Conservation (phyloP, 2,888 invertebrate genomes). For the Leptinotarsa juncta region DNA sequence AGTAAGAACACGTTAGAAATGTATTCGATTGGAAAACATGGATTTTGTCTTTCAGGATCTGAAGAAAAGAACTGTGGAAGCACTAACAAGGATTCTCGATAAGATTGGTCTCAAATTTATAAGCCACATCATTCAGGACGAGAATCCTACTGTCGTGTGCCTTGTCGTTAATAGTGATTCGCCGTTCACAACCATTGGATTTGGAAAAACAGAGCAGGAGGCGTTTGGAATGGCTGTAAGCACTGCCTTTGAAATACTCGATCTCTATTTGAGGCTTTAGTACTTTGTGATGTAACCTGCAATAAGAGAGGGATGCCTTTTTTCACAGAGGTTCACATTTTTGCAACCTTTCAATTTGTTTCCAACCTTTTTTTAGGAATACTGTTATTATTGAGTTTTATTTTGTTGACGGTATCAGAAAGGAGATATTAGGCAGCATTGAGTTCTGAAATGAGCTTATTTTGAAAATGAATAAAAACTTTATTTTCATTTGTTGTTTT, state of each 20-base stretch:
- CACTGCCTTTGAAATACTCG: conserved; percentile 45
- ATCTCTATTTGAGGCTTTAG: conserved; percentile 42
- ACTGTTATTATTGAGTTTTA: not conserved
- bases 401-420: not conserved
- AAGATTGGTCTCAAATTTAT: conserved; percentile 51
- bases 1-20: conserved; percentile 43
- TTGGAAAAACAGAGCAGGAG: conserved; percentile 37
- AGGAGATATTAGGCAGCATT: not conserved
- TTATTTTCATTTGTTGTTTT: no score
- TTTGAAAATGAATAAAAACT: not conserved
- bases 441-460: not conserved
- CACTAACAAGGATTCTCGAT: conserved; percentile 49
- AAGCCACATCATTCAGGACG: conserved; percentile 47
- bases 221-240: conserved; percentile 44
- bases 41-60: conserved; percentile 52
- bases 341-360: not conserved
- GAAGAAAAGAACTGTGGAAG: conserved; percentile 45
- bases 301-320: not conserved
- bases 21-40: not conserved
- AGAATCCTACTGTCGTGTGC: conserved; percentile 44
- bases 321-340: not conserved
- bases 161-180: conserved; percentile 54
- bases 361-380: not conserved
- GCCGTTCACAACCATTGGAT: conserved; percentile 50
- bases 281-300: no score